Conservation (phyloP, 2,113 vertebrate genomes). For the Burhinus oedicnemus region DNA sequence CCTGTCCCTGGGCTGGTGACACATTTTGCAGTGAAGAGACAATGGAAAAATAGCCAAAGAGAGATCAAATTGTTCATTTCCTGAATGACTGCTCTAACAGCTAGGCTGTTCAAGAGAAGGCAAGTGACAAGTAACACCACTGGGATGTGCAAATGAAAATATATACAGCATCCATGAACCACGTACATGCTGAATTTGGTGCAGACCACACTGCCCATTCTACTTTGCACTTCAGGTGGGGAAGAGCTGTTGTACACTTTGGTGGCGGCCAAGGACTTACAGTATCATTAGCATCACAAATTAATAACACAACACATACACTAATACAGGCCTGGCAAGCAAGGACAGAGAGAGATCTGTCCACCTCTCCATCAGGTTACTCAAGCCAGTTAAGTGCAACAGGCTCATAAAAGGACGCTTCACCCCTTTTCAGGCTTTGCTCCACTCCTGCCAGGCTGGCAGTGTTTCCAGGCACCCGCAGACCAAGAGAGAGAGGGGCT, state of each 20-base stretch:
- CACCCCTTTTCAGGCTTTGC: background rate
- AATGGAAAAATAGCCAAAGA: background rate
- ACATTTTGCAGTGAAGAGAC: background rate
- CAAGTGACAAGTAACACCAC: background rate
- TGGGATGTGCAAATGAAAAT: background rate
- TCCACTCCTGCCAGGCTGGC: background rate
- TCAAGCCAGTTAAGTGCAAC: background rate
- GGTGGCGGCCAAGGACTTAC: background rate
- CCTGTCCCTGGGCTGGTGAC: background rate
- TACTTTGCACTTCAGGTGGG: background rate
- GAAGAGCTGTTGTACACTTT: background rate
- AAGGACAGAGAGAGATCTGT: background rate
- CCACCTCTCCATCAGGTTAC: background rate
- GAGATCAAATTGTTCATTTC: background rate
- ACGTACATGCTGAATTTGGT: background rate
- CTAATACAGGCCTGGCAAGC: background rate
- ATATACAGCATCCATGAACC: background rate
- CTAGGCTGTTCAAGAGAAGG: background rate
- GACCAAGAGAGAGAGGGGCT: rapidly evolving
- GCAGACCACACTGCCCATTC: rapidly evolving
- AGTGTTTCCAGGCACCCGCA: background rate
- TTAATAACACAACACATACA: background rate
- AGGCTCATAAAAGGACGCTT: background rate
- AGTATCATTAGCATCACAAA: background rate
- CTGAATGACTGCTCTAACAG: background rate